Percentiles rank a stretch among this genome's conserved stretches.
These are phyloP conservation scores for Gallinago media DNA, from an alignment of 2,113 vertebrate genomes.

Conservation along the genomic window DNA sequence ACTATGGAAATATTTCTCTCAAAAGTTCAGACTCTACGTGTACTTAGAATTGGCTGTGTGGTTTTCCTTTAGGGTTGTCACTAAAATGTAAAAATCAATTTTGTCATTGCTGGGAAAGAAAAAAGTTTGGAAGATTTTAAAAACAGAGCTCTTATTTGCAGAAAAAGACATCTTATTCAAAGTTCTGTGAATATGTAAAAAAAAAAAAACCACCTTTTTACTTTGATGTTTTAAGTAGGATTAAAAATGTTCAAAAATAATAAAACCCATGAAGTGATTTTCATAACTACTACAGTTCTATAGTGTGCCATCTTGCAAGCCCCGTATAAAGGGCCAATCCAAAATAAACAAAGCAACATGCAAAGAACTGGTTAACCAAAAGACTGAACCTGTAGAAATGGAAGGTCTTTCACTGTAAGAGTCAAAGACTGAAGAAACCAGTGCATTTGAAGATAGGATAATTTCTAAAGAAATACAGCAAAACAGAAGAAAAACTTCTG, in stretches of 20 bases:
- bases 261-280: neutral
- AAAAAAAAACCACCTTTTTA: neutral
- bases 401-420: neutral
- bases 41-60: neutral
- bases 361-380: neutral
- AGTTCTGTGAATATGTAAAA: neutral
- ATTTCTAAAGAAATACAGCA: neutral
- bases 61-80: neutral
- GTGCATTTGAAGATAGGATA: neutral
- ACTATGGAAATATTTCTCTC: neutral
- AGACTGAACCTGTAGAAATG: neutral
- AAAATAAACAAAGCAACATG: neutral
- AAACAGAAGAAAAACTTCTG: neutral
- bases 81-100: neutral
- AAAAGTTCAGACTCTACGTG: neutral
- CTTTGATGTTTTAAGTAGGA: neutral
- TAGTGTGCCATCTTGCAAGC: neutral
- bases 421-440: neutral
- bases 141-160: neutral
- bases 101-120: neutral
- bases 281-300: neutral
- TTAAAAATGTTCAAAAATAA: neutral
- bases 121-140: neutral
- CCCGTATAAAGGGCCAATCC: neutral
- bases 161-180: neutral